These are phyloP conservation scores for Drepanosiphum platanoidis DNA, from an alignment of 2,888 invertebrate genomes.

Conservation along the genomic window DNA sequence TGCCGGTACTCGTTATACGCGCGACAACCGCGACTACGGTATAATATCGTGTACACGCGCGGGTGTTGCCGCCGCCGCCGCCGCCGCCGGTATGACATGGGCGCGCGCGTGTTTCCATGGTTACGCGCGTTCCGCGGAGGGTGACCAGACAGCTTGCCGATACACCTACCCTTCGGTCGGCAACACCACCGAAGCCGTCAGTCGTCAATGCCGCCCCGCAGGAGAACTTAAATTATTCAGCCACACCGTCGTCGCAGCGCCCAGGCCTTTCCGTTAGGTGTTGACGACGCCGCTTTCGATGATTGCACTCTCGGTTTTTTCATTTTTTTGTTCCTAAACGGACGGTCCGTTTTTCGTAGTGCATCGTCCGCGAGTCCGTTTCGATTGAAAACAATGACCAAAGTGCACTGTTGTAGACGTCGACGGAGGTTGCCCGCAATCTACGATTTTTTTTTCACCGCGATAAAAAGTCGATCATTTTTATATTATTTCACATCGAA, in stretches of 20 bases:
- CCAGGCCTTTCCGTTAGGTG: slow-evolving; percentile 9
- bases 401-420: no score
- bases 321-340: no score
- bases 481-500: no score
- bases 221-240: slow-evolving; percentile 39
- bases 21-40: neutral
- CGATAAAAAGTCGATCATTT: no score
- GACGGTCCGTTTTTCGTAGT: no score
- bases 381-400: no score
- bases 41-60: neutral
- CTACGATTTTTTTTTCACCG: no score
- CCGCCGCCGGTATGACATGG: slow-evolving; percentile 29
- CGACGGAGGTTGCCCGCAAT: no score
- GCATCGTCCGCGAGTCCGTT: no score
- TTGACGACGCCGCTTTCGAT: slow-evolving; percentile 26
- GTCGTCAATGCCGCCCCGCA: neutral
- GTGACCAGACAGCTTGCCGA: slow-evolving; percentile 62
- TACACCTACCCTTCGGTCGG: slow-evolving; percentile 38
- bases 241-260: neutral
- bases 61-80: slow-evolving; percentile 57
- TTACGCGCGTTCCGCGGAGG: slow-evolving; percentile 47
- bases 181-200: neutral
- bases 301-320: neutral
- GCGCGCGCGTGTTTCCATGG: slow-evolving; percentile 54
- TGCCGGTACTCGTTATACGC: neutral